Evolutionary conservation across 2,113 vertebrate genomes (phyloP), one percentile per base, ranked within the genome.

Genomic region (Phyllostomus discolor): DNA sequence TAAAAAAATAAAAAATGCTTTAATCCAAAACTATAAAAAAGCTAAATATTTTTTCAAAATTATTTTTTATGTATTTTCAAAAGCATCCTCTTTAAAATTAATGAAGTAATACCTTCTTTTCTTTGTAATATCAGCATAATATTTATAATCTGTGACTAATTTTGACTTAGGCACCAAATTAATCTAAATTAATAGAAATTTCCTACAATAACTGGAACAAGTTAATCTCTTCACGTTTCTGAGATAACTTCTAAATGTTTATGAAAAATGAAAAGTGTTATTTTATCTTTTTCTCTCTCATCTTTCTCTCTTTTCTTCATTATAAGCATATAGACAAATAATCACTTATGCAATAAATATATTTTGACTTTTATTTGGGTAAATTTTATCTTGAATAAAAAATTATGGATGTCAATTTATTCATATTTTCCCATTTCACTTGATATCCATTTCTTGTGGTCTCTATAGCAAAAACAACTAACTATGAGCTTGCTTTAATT

Each of bases 401-500:
- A 91, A 20, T 1, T 66, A 82, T 41, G 31, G 15, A 69, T 82
- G 19, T 38, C 14, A 80, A 70, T 59, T 31, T 88, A 54, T 87
- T 86, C 19, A 22, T 57, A 4, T 33, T 5, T 38, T 83, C 66
- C 57, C 31, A 52, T 95, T 85, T 20, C 24, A 48, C 4, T 46
- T 76, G 41, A 54, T 59, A 82, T 1, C 19, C 28, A 84, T 6
- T 24, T 17, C 4, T 80, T n/a, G 16, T 43, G 10, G 28, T 54
- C 28, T 82, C 4, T n/a, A 15, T 19, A n/a, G 28, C 35, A 95
- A 48, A 96, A 95, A 91, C 3, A 86, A 20, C 35, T 88, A 94
- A 94, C 83, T 15, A 75, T 79, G 88, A 76, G 64, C 57, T 78
- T 67, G 14, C 10, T 76, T 91, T 93, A 87, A 92, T 90, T 92